phyloP scores from a whole-genome alignment of 2,888 invertebrate genomes.

The Eubasilissa splendida region DNA sequence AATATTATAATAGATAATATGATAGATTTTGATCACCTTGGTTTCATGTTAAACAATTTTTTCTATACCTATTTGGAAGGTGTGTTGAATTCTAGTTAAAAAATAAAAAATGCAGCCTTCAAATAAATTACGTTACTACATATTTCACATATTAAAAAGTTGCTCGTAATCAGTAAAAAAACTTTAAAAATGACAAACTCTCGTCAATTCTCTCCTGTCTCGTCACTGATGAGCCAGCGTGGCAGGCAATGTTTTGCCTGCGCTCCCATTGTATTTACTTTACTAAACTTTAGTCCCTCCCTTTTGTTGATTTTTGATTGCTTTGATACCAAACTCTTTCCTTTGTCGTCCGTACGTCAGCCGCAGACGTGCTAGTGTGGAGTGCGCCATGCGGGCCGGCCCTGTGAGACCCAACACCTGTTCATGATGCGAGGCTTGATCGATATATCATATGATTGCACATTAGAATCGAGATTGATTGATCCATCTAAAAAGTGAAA shows the following conservation, averaged over 20 bases:
- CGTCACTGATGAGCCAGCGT: not conserved
- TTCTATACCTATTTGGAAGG: too few relatives aligned
- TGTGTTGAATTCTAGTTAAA: too few relatives aligned
- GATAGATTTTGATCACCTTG: too few relatives aligned
- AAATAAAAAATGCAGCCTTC: too few relatives aligned
- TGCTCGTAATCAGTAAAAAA: too few relatives aligned
- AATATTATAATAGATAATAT: too few relatives aligned
- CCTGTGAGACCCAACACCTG: slow-evolving; percentile 26
- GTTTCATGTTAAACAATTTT: too few relatives aligned
- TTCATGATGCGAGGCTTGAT: not conserved
- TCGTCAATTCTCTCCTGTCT: slow-evolving; percentile 12
- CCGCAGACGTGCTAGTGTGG: not conserved
- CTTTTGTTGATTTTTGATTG: slow-evolving; percentile 35
- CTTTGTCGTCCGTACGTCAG: slow-evolving; percentile 7
- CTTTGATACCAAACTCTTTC: slow-evolving; percentile 14
- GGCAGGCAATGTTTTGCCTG: slow-evolving; percentile 19
- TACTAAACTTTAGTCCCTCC: slow-evolving; percentile 15
- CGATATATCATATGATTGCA: not conserved
- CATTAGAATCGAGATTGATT: too few relatives aligned
- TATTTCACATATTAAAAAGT: too few relatives aligned
- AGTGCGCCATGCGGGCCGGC: slow-evolving; percentile 3
- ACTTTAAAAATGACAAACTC: not conserved
- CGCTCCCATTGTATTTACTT: slow-evolving; percentile 33
- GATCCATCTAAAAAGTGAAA: too few relatives aligned
- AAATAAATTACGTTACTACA: too few relatives aligned